A percentile compares a stretch with the other conserved stretches of the same genome.
Evolutionary conservation across 2,888 invertebrate species (phyloP).

Genomic region (Seira ritae): DNA sequence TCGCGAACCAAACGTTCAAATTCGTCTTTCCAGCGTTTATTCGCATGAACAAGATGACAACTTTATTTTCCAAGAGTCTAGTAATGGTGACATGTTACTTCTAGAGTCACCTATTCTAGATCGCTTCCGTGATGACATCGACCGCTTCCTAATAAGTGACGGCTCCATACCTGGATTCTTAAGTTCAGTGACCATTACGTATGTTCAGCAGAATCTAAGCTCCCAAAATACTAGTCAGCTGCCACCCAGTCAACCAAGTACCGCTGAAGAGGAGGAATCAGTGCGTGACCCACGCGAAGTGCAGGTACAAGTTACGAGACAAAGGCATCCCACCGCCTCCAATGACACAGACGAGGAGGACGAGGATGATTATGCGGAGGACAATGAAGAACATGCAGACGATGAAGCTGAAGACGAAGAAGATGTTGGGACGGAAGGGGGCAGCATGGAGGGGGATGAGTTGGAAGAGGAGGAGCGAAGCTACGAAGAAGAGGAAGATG

Average conservation of each 20-base stretch:
- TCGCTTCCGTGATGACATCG: constrained; percentile 69
- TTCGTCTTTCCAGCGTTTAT: constrained; percentile 69
- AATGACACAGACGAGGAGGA: constrained; percentile 29
- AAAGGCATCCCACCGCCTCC: constrained; percentile 43
- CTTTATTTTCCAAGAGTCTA: constrained; percentile 72
- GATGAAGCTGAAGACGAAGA: constrained; percentile 40
- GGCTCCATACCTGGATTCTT: constrained; percentile 71
- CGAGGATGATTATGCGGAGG: background rate
- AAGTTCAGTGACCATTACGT: constrained; percentile 67
- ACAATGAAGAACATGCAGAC: background rate
- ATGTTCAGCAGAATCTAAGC: constrained; percentile 61
- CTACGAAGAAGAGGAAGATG: constrained; percentile 59
- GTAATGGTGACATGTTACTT: constrained; percentile 71
- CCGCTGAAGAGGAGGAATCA: background rate
- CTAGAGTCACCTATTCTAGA: constrained; percentile 71
- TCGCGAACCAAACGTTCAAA: constrained; percentile 68
- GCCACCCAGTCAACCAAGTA: constrained; percentile 43
- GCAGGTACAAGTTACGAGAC: constrained; percentile 53
- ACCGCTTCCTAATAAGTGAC: constrained; percentile 65
- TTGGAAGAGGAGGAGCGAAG: constrained; percentile 37
- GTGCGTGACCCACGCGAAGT: constrained; percentile 38
- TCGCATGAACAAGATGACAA: constrained; percentile 61
- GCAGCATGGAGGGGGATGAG: constrained; percentile 50
- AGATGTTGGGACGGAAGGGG: constrained; percentile 31
- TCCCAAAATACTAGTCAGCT: constrained; percentile 44